Conservation (phyloP, 2,888 invertebrate species). For the Hypselothyrea guttata region DNA sequence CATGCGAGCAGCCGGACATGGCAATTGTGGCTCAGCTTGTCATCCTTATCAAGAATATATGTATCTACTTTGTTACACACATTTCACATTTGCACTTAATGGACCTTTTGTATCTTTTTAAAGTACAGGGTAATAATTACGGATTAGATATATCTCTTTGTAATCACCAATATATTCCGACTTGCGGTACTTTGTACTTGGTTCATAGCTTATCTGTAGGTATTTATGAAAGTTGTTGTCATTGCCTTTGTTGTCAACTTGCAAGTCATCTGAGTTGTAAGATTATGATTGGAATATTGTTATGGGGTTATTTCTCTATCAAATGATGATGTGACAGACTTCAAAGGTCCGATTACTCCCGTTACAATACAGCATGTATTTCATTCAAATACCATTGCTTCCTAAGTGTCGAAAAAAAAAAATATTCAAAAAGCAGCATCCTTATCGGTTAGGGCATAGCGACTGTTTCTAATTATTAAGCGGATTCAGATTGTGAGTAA, state of each 20-base stretch:
- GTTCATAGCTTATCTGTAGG: neutral
- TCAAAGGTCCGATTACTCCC: neutral
- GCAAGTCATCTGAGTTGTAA: conserved; percentile 26
- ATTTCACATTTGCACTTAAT: too few relatives aligned
- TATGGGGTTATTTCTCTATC: neutral
- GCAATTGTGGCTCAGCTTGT: too few relatives aligned
- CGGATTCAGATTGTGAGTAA: conserved; percentile 15
- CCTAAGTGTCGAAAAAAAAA: too few relatives aligned
- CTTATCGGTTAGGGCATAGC: neutral
- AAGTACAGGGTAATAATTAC: too few relatives aligned
- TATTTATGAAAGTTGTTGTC: neutral
- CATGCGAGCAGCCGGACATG: too few relatives aligned
- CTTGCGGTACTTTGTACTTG: neutral
- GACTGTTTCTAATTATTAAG: conserved; percentile 5
- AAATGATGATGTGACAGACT: conserved; percentile 24
- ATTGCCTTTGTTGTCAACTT: conserved; percentile 7
- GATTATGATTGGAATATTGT: conserved; percentile 13
- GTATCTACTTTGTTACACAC: too few relatives aligned
- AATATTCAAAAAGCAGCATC: conserved; percentile 1
- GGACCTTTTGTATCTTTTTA: too few relatives aligned
- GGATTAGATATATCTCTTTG: too few relatives aligned
- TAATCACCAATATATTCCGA: too few relatives aligned
- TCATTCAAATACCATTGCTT: too few relatives aligned
- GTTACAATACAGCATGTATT: too few relatives aligned
- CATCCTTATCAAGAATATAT: too few relatives aligned